phyloP scores from a whole-genome alignment of 2,797 vertebrate species.

The Rhabdomys pumilio region DNA sequence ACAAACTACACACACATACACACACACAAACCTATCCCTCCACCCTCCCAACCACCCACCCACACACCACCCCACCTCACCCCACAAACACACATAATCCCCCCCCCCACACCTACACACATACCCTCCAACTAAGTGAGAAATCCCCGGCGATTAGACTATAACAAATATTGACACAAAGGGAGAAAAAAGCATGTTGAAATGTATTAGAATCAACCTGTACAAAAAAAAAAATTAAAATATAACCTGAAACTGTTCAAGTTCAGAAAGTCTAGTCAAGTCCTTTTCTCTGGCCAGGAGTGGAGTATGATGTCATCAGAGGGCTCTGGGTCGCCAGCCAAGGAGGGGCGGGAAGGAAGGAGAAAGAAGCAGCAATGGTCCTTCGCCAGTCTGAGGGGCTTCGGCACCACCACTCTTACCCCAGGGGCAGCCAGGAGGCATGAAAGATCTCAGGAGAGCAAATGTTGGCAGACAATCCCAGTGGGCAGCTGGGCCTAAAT shows the following conservation, averaged over 20 bases:
- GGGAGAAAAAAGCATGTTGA: constrained; percentile 85
- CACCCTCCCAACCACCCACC: not conserved
- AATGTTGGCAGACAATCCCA: constrained; percentile 77
- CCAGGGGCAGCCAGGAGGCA: not conserved
- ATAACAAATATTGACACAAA: constrained; percentile 87
- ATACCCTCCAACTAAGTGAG: constrained; percentile 78
- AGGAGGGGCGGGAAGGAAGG: constrained; percentile 14
- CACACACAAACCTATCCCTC: not conserved
- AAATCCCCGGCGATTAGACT: constrained; percentile 82
- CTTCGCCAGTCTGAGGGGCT: constrained; percentile 54
- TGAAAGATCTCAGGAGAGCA: constrained; percentile 68
- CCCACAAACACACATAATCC: not conserved
- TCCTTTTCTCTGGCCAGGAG: constrained; percentile 89
- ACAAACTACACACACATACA: constrained; percentile 56
- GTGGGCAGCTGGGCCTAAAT: constrained; percentile 37
- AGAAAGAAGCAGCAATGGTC: constrained; percentile 70
- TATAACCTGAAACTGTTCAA: constrained; percentile 90
- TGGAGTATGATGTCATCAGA: constrained; percentile 86
- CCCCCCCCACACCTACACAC: constrained; percentile 6
- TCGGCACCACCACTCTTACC: constrained; percentile 65
- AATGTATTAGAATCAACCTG: constrained; percentile 90
- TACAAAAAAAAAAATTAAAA: constrained; percentile 90
- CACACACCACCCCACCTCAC: not conserved
- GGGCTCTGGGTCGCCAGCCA: constrained; percentile 85
- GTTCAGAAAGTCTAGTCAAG: constrained; percentile 89